Base-by-base conservation (phyloP, 2,888 invertebrate genomes). In the Sinohyriopsis cumingii region DNA sequence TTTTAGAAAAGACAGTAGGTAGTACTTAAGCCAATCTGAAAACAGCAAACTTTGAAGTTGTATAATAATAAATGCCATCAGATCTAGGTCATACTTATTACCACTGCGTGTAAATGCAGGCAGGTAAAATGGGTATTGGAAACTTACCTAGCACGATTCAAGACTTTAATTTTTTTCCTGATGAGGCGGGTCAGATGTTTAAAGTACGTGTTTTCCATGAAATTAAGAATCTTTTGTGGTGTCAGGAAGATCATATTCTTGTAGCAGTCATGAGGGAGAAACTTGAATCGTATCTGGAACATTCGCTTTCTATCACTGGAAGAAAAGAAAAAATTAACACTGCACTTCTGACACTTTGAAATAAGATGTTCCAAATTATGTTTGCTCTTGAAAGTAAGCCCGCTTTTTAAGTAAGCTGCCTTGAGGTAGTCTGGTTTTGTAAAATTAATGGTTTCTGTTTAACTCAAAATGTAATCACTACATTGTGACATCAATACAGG, bases 181-280 rank as follows among this genome's bases (percentile, higher is more conserved):
- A 88, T 80, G 22, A 78, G 74, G 12, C 69, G 69, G 6, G 86
- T 70, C 2, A 90, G 73, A 45, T 78, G 75, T 68, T 80, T 84
- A 25, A 90, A 65, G 70, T 91, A 90, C 4, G 77, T 82, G 22
- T 83, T 92, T 85, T 95, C 95, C 91, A 97, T 94, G 84, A 94
- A 94, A 56, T 93, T 92, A 45, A 97, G 90, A 33, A 96, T 92
- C 65, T 92, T 90, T 59, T 92, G 91, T 0, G 96, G 95, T 65
- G 93, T 94, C 3, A 96, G 92, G 65, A 92, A 91, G 81, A 94
- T 95, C 65, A 72, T 67, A 3, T 93, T 92, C 82, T 94, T 93
- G 87, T 97, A 97, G 55, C 93, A 93, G 28, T 93, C 91, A 59
- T 93, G 91, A 0, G 95, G 95, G 67, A 97, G 91, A 87, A 96